phyloP scores from a whole-genome alignment of 1,140 invertebrate genomes.

The Cyrtorhinus lividipennis region DNA sequence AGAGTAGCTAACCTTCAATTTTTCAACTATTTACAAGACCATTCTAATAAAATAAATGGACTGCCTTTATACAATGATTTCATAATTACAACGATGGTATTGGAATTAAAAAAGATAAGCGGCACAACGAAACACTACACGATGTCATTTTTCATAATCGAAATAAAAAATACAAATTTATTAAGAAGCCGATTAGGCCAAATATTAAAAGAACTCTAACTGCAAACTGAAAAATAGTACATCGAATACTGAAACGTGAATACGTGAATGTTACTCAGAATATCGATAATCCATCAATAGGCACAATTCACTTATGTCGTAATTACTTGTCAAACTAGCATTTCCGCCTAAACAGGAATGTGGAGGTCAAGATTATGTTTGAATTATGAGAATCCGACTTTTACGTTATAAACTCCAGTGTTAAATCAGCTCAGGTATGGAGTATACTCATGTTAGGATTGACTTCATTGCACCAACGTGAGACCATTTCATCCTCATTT shows the following conservation, averaged over 20 bases:
- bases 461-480: no score
- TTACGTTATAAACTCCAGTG: no score
- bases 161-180: no score
- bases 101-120: not conserved
- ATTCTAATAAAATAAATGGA: conserved; percentile 13
- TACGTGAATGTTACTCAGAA: not conserved
- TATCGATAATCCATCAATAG: not conserved
- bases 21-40: conserved; percentile 9
- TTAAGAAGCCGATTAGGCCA: not conserved
- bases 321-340: no score
- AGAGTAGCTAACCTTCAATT: not conserved
- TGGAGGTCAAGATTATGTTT: no score
- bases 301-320: no score
- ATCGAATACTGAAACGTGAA: not conserved
- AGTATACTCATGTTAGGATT: no score
- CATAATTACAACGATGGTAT: not conserved
- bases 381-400: no score
- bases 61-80: conserved; percentile 1
- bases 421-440: no score
- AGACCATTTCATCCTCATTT: no score
- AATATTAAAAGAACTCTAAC: not conserved
- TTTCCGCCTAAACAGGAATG: no score
- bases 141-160: no score
- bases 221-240: not conserved
- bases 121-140: not conserved